These are phyloP conservation scores for Peromyscus leucopus DNA, from an alignment of 2,113 vertebrate species.

Conservation along the genomic window DNA sequence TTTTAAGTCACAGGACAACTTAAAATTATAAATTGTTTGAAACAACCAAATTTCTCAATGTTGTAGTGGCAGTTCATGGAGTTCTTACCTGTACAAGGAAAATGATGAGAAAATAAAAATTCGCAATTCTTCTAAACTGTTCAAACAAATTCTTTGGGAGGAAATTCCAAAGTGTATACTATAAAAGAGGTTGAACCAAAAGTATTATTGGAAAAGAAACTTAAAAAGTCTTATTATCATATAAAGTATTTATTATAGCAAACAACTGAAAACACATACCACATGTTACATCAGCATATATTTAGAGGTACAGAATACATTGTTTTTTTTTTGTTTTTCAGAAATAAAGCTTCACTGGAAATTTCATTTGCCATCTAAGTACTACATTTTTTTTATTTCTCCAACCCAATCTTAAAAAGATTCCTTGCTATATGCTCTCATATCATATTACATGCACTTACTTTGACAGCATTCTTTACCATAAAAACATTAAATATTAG, in stretches of 20 bases:
- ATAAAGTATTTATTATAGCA: neutral
- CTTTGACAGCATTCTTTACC: neutral
- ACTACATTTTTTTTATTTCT: neutral
- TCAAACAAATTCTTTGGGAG: slow-evolving; percentile 99
- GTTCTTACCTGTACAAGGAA: slow-evolving; percentile 97
- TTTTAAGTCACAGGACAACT: slow-evolving; percentile 45
- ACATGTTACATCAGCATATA: slow-evolving; percentile 3
- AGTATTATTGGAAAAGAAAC: slow-evolving; percentile 32
- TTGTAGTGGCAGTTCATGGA: neutral
- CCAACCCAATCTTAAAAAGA: slow-evolving; percentile 24
- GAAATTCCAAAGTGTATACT: slow-evolving; percentile 99
- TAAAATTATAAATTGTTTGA: slow-evolving; percentile 49
- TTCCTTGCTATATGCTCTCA: neutral
- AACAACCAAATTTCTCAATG: slow-evolving; percentile 44
- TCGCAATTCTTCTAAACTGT: slow-evolving; percentile 99
- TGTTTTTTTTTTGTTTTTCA: slow-evolving; percentile 1
- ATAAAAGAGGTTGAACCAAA: slow-evolving; percentile 60
- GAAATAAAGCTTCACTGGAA: slow-evolving; percentile 39
- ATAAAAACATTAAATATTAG: neutral
- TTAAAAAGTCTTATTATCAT: neutral
- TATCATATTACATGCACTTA: neutral
- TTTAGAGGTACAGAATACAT: neutral
- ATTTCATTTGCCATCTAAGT: neutral
- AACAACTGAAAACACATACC: slow-evolving; percentile 47
- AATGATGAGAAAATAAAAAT: slow-evolving; percentile 99